These are phyloP conservation scores for Drosophila parvula DNA, from an alignment of 1,140 invertebrate genomes.

Conservation along the genomic window DNA sequence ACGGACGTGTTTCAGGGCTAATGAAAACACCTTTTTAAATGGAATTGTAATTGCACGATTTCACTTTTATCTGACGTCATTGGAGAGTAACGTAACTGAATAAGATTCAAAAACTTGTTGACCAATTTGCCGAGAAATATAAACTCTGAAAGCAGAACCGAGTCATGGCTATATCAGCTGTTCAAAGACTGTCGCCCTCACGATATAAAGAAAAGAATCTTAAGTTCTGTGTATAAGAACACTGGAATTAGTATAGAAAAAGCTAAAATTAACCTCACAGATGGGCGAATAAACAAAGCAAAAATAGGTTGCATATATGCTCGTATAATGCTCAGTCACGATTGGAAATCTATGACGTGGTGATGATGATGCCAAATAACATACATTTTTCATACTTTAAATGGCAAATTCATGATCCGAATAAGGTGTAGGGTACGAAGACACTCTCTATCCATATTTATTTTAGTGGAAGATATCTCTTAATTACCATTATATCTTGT, in stretches of 20 bases:
- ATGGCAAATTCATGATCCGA: neutral
- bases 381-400: neutral
- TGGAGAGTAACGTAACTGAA: constrained; percentile 30
- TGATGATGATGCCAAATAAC: neutral
- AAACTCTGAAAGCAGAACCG: constrained; percentile 17
- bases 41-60: constrained; percentile 52
- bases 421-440: neutral
- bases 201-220: constrained; percentile 2
- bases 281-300: constrained; percentile 12
- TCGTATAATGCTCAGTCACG: constrained; percentile 11
- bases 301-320: constrained; percentile 2
- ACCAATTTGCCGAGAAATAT: constrained; percentile 1
- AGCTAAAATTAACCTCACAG: constrained; percentile 1
- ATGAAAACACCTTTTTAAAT: constrained; percentile 8
- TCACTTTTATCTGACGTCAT: constrained; percentile 71
- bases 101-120: constrained; percentile 5
- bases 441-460: neutral
- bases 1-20: no score
- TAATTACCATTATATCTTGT: neutral
- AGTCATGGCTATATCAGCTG: constrained; percentile 42
- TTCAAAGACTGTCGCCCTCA: constrained; percentile 16
- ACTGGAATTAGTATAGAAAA: constrained; percentile 23
- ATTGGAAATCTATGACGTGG: constrained; percentile 30
- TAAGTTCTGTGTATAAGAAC: constrained; percentile 6
- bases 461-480: neutral